Evolutionary conservation across 2,888 invertebrate genomes (phyloP), one percentile per base, ranked within the genome.

Genomic region (Eurytoma californica): DNA sequence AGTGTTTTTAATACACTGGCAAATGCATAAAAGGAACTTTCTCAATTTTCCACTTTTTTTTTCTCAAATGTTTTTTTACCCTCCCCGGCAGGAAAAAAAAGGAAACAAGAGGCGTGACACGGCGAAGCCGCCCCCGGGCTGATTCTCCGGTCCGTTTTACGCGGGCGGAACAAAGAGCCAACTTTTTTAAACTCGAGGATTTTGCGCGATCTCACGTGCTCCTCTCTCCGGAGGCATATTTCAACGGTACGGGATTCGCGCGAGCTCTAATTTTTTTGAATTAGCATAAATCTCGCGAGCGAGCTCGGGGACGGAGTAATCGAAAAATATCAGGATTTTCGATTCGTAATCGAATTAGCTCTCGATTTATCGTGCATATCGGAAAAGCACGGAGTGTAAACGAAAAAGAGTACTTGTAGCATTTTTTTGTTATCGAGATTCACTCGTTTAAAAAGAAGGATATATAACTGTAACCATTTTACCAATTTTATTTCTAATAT

Each of bases 231-330:
- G 4, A 20, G n/a, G 16, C 60, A 72, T 60, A 61, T 72, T 61
- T 51, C 28, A 61, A 51, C 20, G 39, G n/a, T 30, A 7, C 4
- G 3, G 16, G 49, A 39, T 39, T 39, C 39, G 39, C 39, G 4
- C 3, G n/a, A n/a, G 49, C 3, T 66, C 66, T 74, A 74, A 74
- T 74, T 77, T 66, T 70, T 28, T 30, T 30, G 69, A 76, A 69
- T 76, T 69, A 76, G 47, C 55, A 76, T 76, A 69, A 63, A 68
- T 55, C 60, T 65, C 51, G 49, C 12, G 28, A 57, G 16, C 16
- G n/a, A 16, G n/a, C 7, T 20, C 39, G 9, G 5, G 28, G 24
- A 49, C 20, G 20, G 16, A 16, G 20, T 30, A 66, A 73, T 66
- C 47, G 47, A 24, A 28, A 49, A 68, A 58, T 58, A 39, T 20